Percentiles rank a stretch among this genome's conserved stretches.
Evolutionary conservation across 30 jellyfish, hydroid and myxozoan genomes (phyloP).

Genomic region (Aurelia aurita complex sp. Pacific): DNA sequence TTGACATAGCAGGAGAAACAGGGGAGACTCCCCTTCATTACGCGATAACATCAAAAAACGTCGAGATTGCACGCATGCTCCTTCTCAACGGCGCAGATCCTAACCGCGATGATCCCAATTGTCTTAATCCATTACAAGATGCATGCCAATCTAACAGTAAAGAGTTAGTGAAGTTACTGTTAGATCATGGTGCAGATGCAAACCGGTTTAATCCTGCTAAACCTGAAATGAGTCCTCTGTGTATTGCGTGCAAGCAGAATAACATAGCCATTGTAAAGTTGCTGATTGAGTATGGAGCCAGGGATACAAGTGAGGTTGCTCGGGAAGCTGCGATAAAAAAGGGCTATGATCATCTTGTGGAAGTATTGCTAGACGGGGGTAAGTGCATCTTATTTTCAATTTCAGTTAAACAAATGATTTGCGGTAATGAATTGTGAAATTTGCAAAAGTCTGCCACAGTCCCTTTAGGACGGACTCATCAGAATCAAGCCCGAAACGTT

Average conservation of each 20-base stretch:
- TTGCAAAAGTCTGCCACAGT: too few relatives aligned
- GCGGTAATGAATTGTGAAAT: too few relatives aligned
- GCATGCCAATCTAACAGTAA: constrained; percentile 37
- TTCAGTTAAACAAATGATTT: too few relatives aligned
- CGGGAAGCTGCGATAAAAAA: constrained; percentile 43
- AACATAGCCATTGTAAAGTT: constrained; percentile 44
- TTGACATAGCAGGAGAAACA: constrained; percentile 33
- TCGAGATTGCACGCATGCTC: constrained; percentile 54
- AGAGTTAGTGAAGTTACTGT: constrained; percentile 52
- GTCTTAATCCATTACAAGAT: constrained; percentile 69
- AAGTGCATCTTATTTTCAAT: not conserved
- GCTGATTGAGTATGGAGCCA: constrained; percentile 71
- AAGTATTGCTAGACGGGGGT: constrained; percentile 66
- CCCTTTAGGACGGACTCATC: too few relatives aligned
- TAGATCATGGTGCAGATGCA: constrained; percentile 68
- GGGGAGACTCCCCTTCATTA: constrained; percentile 42
- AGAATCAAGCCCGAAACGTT: too few relatives aligned
- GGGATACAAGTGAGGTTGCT: constrained; percentile 61
- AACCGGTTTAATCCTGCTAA: constrained; percentile 17
- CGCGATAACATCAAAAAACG: constrained; percentile 18
- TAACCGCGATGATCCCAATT: constrained; percentile 35
- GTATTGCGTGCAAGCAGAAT: constrained; percentile 50
- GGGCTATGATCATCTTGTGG: constrained; percentile 51
- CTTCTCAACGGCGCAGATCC: constrained; percentile 68
- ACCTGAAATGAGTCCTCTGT: constrained; percentile 57